Evolutionary conservation across 1,140 invertebrate genomes (phyloP).

Genomic region (Zaprionus ghesquierei): DNA sequence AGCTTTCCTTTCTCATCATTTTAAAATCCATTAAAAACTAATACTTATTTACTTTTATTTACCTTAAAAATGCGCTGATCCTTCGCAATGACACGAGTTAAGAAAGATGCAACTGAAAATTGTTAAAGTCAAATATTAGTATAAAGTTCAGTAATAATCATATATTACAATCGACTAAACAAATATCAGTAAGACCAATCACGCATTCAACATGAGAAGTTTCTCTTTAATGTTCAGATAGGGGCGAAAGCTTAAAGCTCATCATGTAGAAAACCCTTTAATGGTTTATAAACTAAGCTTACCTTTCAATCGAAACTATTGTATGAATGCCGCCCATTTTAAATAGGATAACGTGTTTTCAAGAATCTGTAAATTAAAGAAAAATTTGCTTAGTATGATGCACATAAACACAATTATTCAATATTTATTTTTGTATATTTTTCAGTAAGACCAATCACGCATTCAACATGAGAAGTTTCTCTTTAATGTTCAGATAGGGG

Average conservation of each 20-base stretch:
- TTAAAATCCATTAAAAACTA: not conserved
- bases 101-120: not conserved
- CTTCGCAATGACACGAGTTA: not conserved
- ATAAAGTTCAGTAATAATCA: not conserved
- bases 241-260: constrained; percentile 51
- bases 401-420: not conserved
- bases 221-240: constrained; percentile 52
- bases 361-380: not conserved
- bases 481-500: constrained; percentile 51
- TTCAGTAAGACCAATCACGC: constrained; percentile 43
- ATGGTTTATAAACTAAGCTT: not conserved
- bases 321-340: not conserved
- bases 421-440: not conserved
- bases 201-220: constrained; percentile 54
- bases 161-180: not conserved
- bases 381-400: not conserved
- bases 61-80: not conserved
- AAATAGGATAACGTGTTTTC: not conserved
- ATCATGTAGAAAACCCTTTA: constrained; percentile 14
- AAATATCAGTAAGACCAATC: constrained; percentile 38
- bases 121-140: not conserved
- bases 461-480: constrained; percentile 55
- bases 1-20: constrained; percentile 64
- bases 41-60: not conserved
- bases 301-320: not conserved